Base-by-base conservation (phyloP, 2,113 vertebrate species). In the Epinephelus lanceolatus region DNA sequence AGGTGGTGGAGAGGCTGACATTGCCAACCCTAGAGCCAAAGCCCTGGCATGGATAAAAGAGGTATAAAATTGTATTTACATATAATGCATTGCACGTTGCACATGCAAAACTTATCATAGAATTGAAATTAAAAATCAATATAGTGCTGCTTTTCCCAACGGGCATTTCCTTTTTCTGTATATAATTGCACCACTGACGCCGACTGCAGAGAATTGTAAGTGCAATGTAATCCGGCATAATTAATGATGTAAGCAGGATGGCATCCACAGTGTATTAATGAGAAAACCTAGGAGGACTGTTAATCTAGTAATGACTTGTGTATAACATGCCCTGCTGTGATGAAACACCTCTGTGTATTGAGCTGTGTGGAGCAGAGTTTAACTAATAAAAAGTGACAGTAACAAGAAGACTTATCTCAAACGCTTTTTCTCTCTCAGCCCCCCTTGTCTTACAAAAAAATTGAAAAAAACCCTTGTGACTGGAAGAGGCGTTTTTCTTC, bases 361-460 rank as follows among this genome's bases (percentile, higher is more conserved):
- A 88, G 83, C 84, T 51, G 61, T 75, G 42, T 53, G 86, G 85
- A 78, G 68, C 70, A 63, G 53, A 75, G 76, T 91, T 86, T 76
- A 79, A 80, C 81, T 90, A 89, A 93, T 92, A 89, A 81, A 87
- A 91, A 88, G 80, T 86, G 93, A 89, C 91, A 85, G 88, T 79
- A 91, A 92, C 86, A 92, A 89, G 86, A 85, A 77, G 85, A 84
- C 73, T 82, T 91, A 86, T 91, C 89, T 67, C 68, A 76, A 71
- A 56, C 61, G 15, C 53, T 76, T 81, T 80, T 84, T 59, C 25
- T 76, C 45, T 66, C 21, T 70, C 19, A 21, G 23, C 15, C 61
- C 66, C 45, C 21, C 18, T 51, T n/a, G 42, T 56, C 30, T 3
- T 69, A 45, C 72, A 81, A 77, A 63, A 56, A 74, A 63, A 52